Conservation (phyloP, 35 echinoderm and acorn worm genomes). For the Heliocidaris erythrogramma region DNA sequence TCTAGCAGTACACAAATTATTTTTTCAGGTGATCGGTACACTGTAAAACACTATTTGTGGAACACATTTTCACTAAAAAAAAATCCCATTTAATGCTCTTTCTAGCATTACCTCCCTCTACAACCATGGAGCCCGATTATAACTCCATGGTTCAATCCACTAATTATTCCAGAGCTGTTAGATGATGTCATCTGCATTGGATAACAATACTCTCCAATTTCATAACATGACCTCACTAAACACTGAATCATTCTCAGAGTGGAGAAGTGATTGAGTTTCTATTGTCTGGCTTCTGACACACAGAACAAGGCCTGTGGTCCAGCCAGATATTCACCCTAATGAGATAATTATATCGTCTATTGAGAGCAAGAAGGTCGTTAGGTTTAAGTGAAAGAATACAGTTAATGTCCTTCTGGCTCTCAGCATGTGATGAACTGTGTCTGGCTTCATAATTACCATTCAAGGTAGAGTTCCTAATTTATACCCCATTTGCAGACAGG, state of each 20-base stretch:
- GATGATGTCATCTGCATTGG: neutral
- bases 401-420: neutral
- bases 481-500: neutral
- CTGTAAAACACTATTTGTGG: too few relatives aligned
- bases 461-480: neutral
- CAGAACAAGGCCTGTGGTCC: neutral
- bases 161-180: neutral
- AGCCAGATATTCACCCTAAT: neutral
- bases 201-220: neutral
- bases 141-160: neutral
- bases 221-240: neutral
- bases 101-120: neutral
- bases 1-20: too few relatives aligned
- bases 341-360: neutral
- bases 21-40: too few relatives aligned
- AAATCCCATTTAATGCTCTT: neutral
- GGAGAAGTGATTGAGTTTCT: neutral
- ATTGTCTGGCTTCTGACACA: neutral
- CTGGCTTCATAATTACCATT: neutral
- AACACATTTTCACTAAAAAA: neutral
- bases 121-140: neutral
- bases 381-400: neutral
- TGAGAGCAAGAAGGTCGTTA: neutral
- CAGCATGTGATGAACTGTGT: neutral
- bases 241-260: neutral